Conservation (phyloP, 2,797 vertebrate species). For the Nannoperca obscura region DNA sequence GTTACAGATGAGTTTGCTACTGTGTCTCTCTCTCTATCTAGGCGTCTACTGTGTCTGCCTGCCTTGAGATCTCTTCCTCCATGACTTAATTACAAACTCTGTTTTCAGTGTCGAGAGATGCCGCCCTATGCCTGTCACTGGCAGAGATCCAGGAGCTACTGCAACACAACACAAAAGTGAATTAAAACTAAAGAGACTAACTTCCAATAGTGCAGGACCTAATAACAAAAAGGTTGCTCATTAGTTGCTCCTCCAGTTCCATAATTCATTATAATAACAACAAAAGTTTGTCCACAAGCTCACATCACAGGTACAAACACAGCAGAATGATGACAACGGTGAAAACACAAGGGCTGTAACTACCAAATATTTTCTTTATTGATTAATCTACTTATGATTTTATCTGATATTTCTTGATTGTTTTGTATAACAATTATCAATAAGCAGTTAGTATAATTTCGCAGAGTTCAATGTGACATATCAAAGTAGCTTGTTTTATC, state of each 20-base stretch:
- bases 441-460: too few relatives aligned
- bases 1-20: constrained; percentile 27
- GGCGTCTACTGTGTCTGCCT: constrained; percentile 36
- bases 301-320: too few relatives aligned
- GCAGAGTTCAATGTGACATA: too few relatives aligned
- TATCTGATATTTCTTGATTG: too few relatives aligned
- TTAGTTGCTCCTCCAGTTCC: neutral
- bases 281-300: too few relatives aligned
- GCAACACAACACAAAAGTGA: neutral
- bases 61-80: constrained; percentile 13
- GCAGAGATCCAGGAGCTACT: constrained; percentile 22
- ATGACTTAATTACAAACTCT: constrained; percentile 39
- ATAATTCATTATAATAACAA: neutral
- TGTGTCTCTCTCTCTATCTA: constrained; percentile 8
- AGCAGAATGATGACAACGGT: too few relatives aligned
- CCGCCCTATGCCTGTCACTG: neutral
- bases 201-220: constrained; percentile 1
- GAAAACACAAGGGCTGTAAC: too few relatives aligned
- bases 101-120: constrained; percentile 22
- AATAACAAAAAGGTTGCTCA: neutral
- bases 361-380: too few relatives aligned
- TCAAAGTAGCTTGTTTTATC: too few relatives aligned
- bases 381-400: too few relatives aligned
- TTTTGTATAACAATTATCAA: too few relatives aligned
- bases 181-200: constrained; percentile 1